Evolutionary conservation across 1,140 invertebrate genomes (phyloP).

Genomic region (Drosophila repletoides): DNA sequence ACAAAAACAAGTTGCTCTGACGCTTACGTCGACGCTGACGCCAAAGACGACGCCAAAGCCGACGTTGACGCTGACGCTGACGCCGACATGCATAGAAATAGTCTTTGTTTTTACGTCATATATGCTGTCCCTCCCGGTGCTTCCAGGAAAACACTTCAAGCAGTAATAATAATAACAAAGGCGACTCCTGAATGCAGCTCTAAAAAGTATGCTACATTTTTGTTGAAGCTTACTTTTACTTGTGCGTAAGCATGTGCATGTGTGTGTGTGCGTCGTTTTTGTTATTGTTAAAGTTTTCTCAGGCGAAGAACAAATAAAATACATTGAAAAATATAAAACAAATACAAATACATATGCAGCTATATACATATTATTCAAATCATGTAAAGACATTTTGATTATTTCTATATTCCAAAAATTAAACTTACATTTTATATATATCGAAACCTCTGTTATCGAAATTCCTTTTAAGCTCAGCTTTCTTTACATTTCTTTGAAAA

Average conservation of each 20-base stretch:
- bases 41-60: slow-evolving; percentile 32
- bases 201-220: slow-evolving; percentile 56
- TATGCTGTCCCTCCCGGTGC: slow-evolving; percentile 13
- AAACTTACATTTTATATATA: too few species aligned
- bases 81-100: slow-evolving; percentile 34
- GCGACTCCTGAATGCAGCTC: slow-evolving; percentile 29
- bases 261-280: slow-evolving; percentile 24
- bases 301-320: slow-evolving; percentile 29
- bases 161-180: slow-evolving; percentile 53
- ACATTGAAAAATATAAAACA: too few species aligned
- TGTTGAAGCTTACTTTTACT: background rate
- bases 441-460: too few species aligned
- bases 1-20: slow-evolving; percentile 71
- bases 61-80: too few species aligned
- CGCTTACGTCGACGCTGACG: slow-evolving; percentile 24
- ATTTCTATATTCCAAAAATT: too few species aligned
- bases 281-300: slow-evolving; percentile 46
- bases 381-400: too few species aligned
- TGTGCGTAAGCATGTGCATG: background rate
- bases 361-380: too few species aligned
- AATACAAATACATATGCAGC: too few species aligned
- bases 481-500: too few species aligned
- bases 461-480: too few species aligned
- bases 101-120: slow-evolving; percentile 62
- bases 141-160: slow-evolving; percentile 15